A percentile compares a stretch with the other conserved stretches of the same genome.
Conservation (phyloP, 35 echinoderm and acorn worm genomes). For the Chiridota heheva region DNA sequence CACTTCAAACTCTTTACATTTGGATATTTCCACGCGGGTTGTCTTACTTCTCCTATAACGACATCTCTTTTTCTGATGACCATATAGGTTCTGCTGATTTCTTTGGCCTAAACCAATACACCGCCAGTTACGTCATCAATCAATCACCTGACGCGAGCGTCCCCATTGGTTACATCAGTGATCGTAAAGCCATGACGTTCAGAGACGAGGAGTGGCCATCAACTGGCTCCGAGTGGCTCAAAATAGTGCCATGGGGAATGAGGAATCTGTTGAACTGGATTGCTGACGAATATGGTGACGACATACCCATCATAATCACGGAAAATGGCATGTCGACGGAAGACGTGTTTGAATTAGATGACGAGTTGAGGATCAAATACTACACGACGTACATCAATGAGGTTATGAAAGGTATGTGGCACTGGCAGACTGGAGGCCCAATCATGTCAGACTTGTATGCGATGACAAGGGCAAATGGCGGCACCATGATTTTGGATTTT, state of each 20-base stretch:
- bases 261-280: constrained; percentile 60
- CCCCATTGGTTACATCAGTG: constrained; percentile 38
- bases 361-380: constrained; percentile 55
- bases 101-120: constrained; percentile 83
- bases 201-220: constrained; percentile 45
- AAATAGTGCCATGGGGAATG: constrained; percentile 69
- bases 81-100: constrained; percentile 52
- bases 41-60: not conserved
- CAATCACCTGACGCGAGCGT: not conserved
- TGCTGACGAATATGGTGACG: constrained; percentile 38
- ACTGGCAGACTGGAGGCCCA: too few species aligned
- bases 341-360: constrained; percentile 56
- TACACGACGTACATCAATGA: constrained; percentile 78
- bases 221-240: constrained; percentile 64
- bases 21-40: not conserved
- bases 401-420: constrained; percentile 80
- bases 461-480: too few species aligned
- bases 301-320: constrained; percentile 64
- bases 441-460: too few species aligned
- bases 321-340: constrained; percentile 73
- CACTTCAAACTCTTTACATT: constrained; percentile 6
- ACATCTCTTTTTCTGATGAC: constrained; percentile 8
- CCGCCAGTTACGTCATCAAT: constrained; percentile 38
- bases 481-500: too few species aligned
- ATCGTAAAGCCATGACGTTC: constrained; percentile 39